These are phyloP conservation scores for Pseudanteris insignis DNA, from an alignment of 2,888 invertebrate genomes.

Conservation along the genomic window DNA sequence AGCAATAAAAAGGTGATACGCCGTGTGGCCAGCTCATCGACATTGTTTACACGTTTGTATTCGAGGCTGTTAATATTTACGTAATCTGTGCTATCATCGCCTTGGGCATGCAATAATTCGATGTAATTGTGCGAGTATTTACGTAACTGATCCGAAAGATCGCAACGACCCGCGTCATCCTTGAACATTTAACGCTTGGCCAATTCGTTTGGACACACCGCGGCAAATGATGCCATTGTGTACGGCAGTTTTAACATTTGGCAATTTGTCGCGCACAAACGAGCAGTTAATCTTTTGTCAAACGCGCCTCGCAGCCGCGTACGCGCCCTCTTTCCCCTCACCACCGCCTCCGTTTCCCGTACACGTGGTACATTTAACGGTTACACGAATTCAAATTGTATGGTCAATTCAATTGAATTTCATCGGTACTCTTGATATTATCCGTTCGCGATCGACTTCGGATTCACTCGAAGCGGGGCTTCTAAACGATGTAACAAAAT, in stretches of 20 bases:
- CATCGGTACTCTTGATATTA: too few species aligned
- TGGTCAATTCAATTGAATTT: too few species aligned
- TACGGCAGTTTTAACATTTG: constrained; percentile 19
- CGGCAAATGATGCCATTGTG: constrained; percentile 26
- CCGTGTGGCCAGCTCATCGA: too few species aligned
- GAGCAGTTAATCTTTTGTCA: constrained; percentile 18
- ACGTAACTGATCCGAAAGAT: constrained; percentile 27
- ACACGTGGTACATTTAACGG: too few species aligned
- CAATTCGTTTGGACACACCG: constrained; percentile 21
- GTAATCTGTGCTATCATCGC: constrained; percentile 16
- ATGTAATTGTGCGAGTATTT: constrained; percentile 16
- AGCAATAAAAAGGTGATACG: too few species aligned
- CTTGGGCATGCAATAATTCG: constrained; percentile 5
- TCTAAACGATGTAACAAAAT: too few species aligned
- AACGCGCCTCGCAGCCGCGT: constrained; percentile 12
- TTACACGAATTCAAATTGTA: too few species aligned
- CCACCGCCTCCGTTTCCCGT: too few species aligned
- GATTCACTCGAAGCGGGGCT: too few species aligned
- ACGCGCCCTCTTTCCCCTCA: too few species aligned
- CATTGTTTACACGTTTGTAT: constrained; percentile 5
- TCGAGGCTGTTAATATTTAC: constrained; percentile 14
- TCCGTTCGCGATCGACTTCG: too few species aligned
- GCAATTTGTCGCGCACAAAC: constrained; percentile 18
- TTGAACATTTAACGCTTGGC: constrained; percentile 32
- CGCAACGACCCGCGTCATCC: constrained; percentile 22